A percentile compares a stretch with the other conserved stretches of the same genome.
phyloP scores from a whole-genome alignment of 2,113 vertebrate species.

The Ceyx margarethae region DNA sequence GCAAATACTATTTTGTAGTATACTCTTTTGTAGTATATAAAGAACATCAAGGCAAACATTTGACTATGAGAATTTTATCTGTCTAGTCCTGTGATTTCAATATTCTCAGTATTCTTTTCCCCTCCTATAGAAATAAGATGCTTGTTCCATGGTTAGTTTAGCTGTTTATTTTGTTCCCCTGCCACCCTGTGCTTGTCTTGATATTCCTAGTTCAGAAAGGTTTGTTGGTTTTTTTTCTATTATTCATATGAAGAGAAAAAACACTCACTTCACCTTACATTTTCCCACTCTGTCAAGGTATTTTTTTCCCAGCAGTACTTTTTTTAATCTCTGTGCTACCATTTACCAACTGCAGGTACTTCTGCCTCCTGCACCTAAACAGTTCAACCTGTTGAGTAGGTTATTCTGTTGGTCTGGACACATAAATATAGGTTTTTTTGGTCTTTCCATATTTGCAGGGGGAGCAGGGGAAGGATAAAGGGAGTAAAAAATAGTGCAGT shows the following conservation, averaged over 20 bases:
- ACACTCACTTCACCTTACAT: not conserved
- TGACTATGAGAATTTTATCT: not conserved
- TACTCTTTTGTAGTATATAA: not conserved
- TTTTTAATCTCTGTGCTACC: not conserved
- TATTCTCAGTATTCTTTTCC: not conserved
- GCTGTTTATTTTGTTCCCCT: not conserved
- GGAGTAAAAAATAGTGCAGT: not conserved
- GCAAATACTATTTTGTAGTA: not conserved
- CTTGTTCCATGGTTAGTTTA: not conserved
- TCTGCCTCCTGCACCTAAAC: not conserved
- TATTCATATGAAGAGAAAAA: not conserved
- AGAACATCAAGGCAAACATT: not conserved
- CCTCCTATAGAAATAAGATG: not conserved
- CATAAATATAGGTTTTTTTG: fast-evolving
- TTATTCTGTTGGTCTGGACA: not conserved
- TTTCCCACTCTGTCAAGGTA: not conserved
- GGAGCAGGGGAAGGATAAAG: not conserved
- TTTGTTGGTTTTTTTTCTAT: not conserved
- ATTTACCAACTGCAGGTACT: not conserved
- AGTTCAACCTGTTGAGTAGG: not conserved
- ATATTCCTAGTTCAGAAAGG: not conserved
- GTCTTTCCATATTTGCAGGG: not conserved
- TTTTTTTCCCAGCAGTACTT: not conserved
- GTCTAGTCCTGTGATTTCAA: not conserved
- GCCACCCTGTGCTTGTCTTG: not conserved